These are phyloP conservation scores for Heliconius eleuchia DNA, from an alignment of 1,140 invertebrate species.

Conservation along the genomic window DNA sequence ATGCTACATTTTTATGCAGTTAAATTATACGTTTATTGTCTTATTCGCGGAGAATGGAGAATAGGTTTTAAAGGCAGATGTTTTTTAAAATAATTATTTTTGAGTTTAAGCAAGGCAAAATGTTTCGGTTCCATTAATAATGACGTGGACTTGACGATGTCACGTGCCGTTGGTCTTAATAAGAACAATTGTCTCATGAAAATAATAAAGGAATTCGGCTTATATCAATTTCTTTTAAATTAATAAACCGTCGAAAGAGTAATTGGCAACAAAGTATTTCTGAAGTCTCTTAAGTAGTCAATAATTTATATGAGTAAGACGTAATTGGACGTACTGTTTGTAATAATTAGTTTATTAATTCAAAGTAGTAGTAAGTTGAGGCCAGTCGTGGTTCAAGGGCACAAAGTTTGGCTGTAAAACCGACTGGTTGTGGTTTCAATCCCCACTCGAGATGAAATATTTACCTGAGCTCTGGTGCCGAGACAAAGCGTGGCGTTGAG, in stretches of 20 bases:
- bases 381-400: no score
- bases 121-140: not conserved
- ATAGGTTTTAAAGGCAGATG: slow-evolving; percentile 14
- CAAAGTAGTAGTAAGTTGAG: no score
- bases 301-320: not conserved
- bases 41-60: slow-evolving; percentile 22
- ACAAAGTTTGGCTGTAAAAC: no score
- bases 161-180: not conserved
- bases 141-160: not conserved
- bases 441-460: no score
- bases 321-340: not conserved
- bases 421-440: no score
- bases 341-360: not conserved
- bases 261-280: not conserved
- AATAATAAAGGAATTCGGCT: not conserved
- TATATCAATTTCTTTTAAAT: not conserved
- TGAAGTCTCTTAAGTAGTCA: not conserved
- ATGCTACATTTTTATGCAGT: slow-evolving; percentile 29
- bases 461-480: no score
- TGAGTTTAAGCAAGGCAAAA: not conserved
- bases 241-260: not conserved
- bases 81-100: slow-evolving; percentile 20
- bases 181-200: not conserved
- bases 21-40: slow-evolving; percentile 33
- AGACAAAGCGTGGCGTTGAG: no score